Conservation (phyloP, 2,888 invertebrate genomes). For the Blastobasis adustella region DNA sequence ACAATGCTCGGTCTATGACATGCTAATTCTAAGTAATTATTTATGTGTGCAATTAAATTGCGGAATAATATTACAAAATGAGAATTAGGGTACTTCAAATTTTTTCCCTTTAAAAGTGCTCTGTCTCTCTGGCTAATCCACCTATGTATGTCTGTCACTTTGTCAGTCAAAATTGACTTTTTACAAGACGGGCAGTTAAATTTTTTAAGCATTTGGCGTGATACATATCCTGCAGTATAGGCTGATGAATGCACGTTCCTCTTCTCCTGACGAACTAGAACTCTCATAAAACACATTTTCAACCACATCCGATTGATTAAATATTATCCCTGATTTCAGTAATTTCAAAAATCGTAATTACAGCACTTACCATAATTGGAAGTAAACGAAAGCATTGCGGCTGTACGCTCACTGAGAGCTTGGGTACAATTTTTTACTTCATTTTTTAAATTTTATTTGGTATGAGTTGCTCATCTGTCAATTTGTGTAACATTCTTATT, state of each 20-base stretch:
- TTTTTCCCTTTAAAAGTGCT: neutral
- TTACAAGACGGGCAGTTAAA: neutral
- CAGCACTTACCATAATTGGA: no score
- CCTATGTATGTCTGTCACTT: no score
- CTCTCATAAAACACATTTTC: neutral
- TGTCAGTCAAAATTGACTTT: no score
- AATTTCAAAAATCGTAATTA: slow-evolving; percentile 12
- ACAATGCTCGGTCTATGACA: no score
- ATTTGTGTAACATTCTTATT: no score
- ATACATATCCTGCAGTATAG: slow-evolving; percentile 1
- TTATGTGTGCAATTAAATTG: no score
- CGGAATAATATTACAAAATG: neutral
- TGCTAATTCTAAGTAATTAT: no score
- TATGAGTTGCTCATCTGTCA: no score
- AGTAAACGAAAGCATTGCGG: no score
- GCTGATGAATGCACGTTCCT: neutral
- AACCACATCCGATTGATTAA: neutral
- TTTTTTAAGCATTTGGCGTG: neutral
- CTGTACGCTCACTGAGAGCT: no score
- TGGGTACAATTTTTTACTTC: no score
- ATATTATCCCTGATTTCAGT: neutral
- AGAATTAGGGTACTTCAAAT: neutral
- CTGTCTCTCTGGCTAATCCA: neutral
- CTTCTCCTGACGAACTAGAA: neutral
- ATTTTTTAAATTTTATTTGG: no score